Conservation (phyloP, 2,888 invertebrate genomes). For the Sialis fuliginosa region DNA sequence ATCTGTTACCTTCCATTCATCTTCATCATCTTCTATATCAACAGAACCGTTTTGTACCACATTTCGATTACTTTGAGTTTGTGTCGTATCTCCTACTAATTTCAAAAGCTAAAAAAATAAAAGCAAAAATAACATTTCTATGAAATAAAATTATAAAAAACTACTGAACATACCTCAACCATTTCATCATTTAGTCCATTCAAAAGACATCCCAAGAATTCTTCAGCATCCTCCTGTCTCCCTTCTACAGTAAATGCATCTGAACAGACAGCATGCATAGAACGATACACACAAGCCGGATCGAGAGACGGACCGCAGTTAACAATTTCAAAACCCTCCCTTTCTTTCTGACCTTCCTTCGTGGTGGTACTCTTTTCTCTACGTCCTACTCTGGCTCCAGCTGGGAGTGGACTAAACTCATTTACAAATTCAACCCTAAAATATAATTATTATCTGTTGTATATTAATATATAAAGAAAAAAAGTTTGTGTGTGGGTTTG, state of each 20-base stretch:
- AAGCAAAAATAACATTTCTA: constrained; percentile 3
- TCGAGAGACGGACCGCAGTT: constrained; percentile 71
- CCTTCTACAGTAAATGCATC: constrained; percentile 63
- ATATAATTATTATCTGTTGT: constrained; percentile 1
- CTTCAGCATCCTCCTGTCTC: constrained; percentile 93
- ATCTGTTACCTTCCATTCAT: constrained; percentile 48
- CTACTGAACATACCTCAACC: constrained; percentile 48
- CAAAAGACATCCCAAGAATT: constrained; percentile 81
- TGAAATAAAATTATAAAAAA: neutral
- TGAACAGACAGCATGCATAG: constrained; percentile 60
- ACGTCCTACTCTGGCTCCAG: constrained; percentile 28
- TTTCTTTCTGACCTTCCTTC: constrained; percentile 11
- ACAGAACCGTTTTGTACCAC: constrained; percentile 22
- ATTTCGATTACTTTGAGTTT: constrained; percentile 11
- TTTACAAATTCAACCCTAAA: constrained; percentile 56
- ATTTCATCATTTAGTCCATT: constrained; percentile 95
- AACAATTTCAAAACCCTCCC: constrained; percentile 21
- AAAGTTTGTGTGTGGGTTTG: no score
- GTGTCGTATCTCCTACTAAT: constrained; percentile 22
- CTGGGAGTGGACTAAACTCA: constrained; percentile 55
- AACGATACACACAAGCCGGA: constrained; percentile 70
- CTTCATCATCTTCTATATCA: constrained; percentile 33
- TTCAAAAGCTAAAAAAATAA: constrained; percentile 29
- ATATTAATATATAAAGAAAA: constrained; percentile 4
- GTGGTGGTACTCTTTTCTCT: constrained; percentile 28